phyloP scores from a whole-genome alignment of 2,113 vertebrate genomes.

The Tiliqua scincoides region DNA sequence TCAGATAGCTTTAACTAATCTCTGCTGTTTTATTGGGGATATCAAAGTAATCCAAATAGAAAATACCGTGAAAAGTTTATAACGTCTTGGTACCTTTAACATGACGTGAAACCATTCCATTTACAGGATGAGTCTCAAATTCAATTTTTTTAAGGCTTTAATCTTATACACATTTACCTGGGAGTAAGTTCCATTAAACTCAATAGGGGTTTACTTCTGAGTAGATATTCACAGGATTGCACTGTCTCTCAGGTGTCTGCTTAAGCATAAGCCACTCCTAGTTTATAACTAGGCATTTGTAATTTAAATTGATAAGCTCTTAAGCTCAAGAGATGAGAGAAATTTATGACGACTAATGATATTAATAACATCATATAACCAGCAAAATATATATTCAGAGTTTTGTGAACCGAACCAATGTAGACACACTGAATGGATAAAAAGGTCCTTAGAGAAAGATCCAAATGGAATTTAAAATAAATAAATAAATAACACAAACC shows the following conservation, averaged over 20 bases:
- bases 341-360: neutral
- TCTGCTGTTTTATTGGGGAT: too few relatives aligned
- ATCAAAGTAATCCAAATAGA: too few relatives aligned
- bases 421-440: neutral
- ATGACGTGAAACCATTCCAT: neutral
- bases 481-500: conserved; percentile 3
- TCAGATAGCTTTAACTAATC: neutral
- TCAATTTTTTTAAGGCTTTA: too few relatives aligned
- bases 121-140: neutral
- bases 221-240: too few relatives aligned
- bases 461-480: neutral
- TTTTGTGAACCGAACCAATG: too few relatives aligned
- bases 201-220: too few relatives aligned
- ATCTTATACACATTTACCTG: too few relatives aligned
- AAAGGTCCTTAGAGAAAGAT: neutral
- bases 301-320: neutral
- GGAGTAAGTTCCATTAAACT: too few relatives aligned
- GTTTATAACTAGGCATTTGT: neutral
- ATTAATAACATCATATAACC: neutral
- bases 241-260: neutral
- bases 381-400: too few relatives aligned
- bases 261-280: neutral
- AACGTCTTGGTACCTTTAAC: too few relatives aligned
- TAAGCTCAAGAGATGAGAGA: neutral
- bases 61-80: too few relatives aligned